Base-by-base conservation (phyloP, 2,888 invertebrate species). In the Troglohyphantes excavatus region DNA sequence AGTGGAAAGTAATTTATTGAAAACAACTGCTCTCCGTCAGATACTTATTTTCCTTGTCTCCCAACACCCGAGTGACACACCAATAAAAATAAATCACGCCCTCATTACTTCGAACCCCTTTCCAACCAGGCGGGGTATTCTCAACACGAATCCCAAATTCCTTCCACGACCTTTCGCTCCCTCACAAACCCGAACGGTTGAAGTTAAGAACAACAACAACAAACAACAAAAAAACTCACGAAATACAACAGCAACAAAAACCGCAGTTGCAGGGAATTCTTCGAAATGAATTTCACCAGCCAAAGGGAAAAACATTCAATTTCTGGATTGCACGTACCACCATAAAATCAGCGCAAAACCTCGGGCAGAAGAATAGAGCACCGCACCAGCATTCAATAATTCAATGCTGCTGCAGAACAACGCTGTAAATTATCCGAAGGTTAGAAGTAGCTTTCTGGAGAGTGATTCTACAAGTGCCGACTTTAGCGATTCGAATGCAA, bases 341-440 rank as follows among this genome's bases (percentile, higher is more conserved):
- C 46, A 84, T 84, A 84, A 84, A 84, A 84, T 84, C 84, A 84
- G 33, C 75, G 84, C 59, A 46, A 13, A 29, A 7, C 27, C 27
- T 17, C 46, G n/a, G 9, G n/a, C 26, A 59, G 19, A 73, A 27
- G 33, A 63, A 19, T 3, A 5, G 26, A 33, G 19, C 23, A 81
- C 7, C 0, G 26, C 23, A 39, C 26, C n/a, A 46, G 72, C 19
- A 39, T 81, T 81, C 67, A 68, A 81, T 81, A 81, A 68, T 81
- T 81, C 79, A 81, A 78, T 65, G 78, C 65, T n/a, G 23, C 11
- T 63, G 26, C 43, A 11, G 65, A 5, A n/a, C 43, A 78, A 65
- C 39, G 9, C 26, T 46, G 78, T 65, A 78, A 78, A 78, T 78
- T 63, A 78, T 65, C 43, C 9, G n/a, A 39, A 39, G 39, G 7